Evolutionary conservation across 1,140 invertebrate species (phyloP), one percentile per base, ranked within the genome.

Genomic region (Rhagoletis zephyria): DNA sequence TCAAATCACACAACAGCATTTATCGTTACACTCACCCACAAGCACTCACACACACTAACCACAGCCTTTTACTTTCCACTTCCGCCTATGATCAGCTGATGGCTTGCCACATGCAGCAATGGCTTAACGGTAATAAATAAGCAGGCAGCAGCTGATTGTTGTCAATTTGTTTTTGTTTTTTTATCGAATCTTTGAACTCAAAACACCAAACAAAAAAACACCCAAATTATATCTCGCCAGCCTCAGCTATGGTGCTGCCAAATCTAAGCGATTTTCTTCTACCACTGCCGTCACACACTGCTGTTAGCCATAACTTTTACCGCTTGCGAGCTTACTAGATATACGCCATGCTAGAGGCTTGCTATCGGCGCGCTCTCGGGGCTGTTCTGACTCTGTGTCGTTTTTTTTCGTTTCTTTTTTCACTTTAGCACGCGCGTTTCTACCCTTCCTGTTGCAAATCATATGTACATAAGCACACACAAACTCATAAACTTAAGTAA

Each of bases 261-360:
- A 81, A 81, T 81, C 74, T 81, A 48, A 45, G 74, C 74, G 45
- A 81, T 56, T 56, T 81, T 45, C 45, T 16, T n/a, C n/a, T 56
- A 19, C 74, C 74, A 81, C 74, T 81, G 74, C 74, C 74, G 74
- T 81, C 42, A 74, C n/a, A 56, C 74, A 81, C 74, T 81, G 48
- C 48, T 81, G 19, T 81, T 81, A 81, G 74, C 74, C 74, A 81
- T 81, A 81, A 56, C 19, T 81, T 81, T 19, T 81, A 42, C 48
- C n/a, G n/a, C 42, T 42, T 81, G 74, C 74, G 42, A 51, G 74
- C 48, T 30, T 30, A 30, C 30, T 30, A 30, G 30, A 30, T 30
- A 30, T 1, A n/a, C n/a, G 30, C 7, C n/a, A 60, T 86, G 59
- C 40, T 63, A 16, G 6, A 65, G 30, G 30, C 60, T 86, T 30